Base-by-base conservation (phyloP, 2,888 invertebrate genomes). In the Trissolcus japonicus region DNA sequence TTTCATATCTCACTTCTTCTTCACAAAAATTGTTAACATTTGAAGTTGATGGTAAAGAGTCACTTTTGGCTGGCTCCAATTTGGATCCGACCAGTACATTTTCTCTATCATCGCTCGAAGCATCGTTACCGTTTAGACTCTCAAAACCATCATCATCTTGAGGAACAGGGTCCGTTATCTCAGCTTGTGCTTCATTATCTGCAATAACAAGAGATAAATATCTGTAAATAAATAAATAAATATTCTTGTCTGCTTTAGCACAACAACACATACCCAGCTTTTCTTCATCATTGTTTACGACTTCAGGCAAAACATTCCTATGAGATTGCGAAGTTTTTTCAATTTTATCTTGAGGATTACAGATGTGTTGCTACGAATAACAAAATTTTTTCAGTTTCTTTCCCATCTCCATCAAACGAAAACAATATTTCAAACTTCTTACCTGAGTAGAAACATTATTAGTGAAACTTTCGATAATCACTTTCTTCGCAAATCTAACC, bases 71-170 rank as follows among this genome's bases (percentile, higher is more conserved):
- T 46, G 11, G 35, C 35, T 68, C 17, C 21, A 54, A 21, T 48
- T 75, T 61, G 16, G 59, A 75, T 60, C 62, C 68, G 17, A 77
- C 43, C 13, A 74, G 63, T 7, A 79, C 76, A 62, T 82, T 82
- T 74, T 90, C 91, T 81, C 91, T 91, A 51, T 91, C 92, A 63
- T 92, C 92, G 83, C 93, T 93, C 0, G 95, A 95, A 80, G 94
- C 94, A 86, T 95, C 94, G 86, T 95, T 95, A 9, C 95, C 95
- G 83, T 95, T 95, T 7, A 96, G 91, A 87, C 95, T 95, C 90
- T 96, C 96, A 84, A 96, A 95, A 13, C 95, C 96, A 85, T 96
- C 95, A 85, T 96, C 96, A 79, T 85, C 95, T 91, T 87, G 89
- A 77, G 89, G 89, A 19, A 87, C 82, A 57, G 79, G 78, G 75